Evolutionary conservation across 2,113 vertebrate species (phyloP).

Genomic region (Sphaerodactylus townsendi): DNA sequence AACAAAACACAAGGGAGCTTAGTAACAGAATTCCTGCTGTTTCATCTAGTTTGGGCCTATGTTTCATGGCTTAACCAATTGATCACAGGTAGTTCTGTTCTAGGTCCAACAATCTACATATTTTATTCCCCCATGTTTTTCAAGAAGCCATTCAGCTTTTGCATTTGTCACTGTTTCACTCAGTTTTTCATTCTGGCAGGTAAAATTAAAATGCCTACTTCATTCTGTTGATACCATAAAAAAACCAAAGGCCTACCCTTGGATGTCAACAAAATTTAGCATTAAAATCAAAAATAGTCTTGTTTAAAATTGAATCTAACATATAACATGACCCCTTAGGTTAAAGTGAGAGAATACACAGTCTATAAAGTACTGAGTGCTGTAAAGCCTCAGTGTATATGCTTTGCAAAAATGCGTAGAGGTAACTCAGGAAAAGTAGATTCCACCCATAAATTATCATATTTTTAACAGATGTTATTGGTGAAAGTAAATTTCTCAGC

Average conservation of each 20-base stretch:
- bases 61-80: too few relatives aligned
- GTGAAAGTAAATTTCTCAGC: slow-evolving; percentile 9
- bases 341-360: background rate
- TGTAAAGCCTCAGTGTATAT: rapidly evolving
- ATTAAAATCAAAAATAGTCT: background rate
- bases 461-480: slow-evolving; percentile 31
- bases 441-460: background rate
- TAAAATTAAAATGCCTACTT: too few relatives aligned
- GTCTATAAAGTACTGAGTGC: background rate
- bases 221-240: too few relatives aligned
- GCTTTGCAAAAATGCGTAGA: background rate
- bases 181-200: background rate
- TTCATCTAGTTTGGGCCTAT: too few relatives aligned
- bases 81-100: too few relatives aligned
- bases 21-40: too few relatives aligned
- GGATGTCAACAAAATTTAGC: background rate
- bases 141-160: too few relatives aligned
- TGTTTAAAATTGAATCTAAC: background rate
- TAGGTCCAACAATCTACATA: too few relatives aligned
- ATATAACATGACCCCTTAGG: background rate
- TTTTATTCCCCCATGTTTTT: too few relatives aligned
- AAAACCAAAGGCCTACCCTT: too few relatives aligned
- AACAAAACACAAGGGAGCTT: too few relatives aligned
- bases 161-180: slow-evolving; percentile 22
- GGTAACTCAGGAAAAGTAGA: background rate